Evolutionary conservation across 2,113 vertebrate species (phyloP), one percentile per base, ranked within the genome.

Genomic region (Ictalurus punctatus): DNA sequence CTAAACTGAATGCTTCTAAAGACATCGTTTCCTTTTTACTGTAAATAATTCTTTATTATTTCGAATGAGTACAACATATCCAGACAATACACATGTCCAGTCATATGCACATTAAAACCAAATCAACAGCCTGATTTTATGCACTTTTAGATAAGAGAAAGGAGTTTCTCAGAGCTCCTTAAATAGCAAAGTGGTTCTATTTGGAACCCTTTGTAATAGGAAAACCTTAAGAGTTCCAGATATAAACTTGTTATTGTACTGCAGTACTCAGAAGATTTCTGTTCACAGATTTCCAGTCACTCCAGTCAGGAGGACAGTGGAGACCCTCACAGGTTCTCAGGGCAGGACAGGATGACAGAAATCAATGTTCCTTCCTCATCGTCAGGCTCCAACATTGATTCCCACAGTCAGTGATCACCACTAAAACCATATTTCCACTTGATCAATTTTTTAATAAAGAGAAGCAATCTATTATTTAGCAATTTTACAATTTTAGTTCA

Each of bases 281-380:
- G 37, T 84, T 81, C 69, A 0, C 90, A 97, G 96, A 79, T 83
- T 44, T 95, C 88, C 0, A 94, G 93, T 87, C 92, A 90, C 27
- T 94, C 91, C 0, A 95, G 95, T 91, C 52, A 89, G 3, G 95
- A 96, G 10, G 94, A 94, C 44, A 79, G 59, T 37, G 0, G 30
- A 5, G 93, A 85, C 5, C 52, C 59, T 17, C 79, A 61, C 27
- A 40, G 17, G 23, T 19, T 74, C 37, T 21, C 63, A 23, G 85
- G 93, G 69, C 82, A 6, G 1, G 37, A 0, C 0, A 91, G 86
- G 17, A 92, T 67, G 0, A 44, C 90, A 17, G 84, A 86, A 30
- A 21, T 21, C 82, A 89, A 59, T 23, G 30, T 4, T 59, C 16
- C 81, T 79, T 7, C 82, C 12, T 80, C 85, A 87, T 2, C 44